phyloP scores from a whole-genome alignment of 2,797 vertebrate genomes.

The Podargus strigoides region DNA sequence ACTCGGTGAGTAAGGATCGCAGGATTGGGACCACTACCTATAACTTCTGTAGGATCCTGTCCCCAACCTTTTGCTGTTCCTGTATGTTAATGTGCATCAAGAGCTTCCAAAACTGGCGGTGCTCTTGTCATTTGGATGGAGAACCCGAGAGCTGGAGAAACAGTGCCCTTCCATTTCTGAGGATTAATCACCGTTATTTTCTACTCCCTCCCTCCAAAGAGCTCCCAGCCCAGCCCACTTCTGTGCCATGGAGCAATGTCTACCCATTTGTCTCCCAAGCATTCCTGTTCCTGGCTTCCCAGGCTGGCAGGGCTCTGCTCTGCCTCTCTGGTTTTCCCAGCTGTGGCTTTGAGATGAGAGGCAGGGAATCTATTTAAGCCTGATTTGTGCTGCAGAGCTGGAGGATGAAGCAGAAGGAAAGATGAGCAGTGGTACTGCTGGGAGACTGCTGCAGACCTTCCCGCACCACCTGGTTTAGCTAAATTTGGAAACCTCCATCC shows the following conservation, averaged over 20 bases:
- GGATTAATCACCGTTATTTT: background rate
- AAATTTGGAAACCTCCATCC: background rate
- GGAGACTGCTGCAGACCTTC: background rate
- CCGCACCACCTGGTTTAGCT: background rate
- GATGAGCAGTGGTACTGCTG: background rate
- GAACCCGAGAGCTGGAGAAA: background rate
- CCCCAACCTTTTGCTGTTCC: background rate
- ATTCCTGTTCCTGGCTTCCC: background rate
- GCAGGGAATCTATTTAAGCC: background rate
- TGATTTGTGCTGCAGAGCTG: background rate
- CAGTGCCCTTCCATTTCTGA: background rate
- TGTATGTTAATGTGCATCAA: background rate
- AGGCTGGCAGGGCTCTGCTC: background rate
- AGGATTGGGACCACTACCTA: conserved; percentile 60
- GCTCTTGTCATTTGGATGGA: background rate
- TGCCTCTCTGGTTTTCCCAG: background rate
- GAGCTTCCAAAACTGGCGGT: background rate
- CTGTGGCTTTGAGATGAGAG: background rate
- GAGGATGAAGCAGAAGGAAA: background rate
- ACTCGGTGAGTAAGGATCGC: conserved; percentile 60
- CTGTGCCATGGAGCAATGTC: background rate
- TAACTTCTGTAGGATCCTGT: background rate
- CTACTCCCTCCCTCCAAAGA: background rate
- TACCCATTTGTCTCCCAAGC: background rate
- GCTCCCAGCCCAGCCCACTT: background rate